These are phyloP conservation scores for Anoplolepis gracilipes DNA, from an alignment of 1,140 invertebrate genomes.

Conservation along the genomic window DNA sequence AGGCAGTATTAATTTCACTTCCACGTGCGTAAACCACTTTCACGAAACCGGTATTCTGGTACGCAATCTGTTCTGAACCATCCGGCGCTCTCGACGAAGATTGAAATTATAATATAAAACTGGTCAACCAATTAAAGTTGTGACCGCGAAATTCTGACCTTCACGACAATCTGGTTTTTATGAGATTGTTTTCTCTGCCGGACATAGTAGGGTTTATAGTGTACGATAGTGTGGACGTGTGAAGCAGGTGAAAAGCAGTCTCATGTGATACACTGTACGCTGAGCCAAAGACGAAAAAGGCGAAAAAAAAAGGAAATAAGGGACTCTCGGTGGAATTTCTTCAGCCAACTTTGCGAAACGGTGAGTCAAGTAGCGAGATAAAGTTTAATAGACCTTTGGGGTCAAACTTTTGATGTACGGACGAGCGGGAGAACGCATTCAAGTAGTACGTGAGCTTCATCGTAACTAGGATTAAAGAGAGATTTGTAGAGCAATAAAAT, in stretches of 20 bases:
- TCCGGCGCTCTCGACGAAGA: not conserved
- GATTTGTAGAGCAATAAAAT: too few relatives aligned
- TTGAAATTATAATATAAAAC: slow-evolving; percentile 29
- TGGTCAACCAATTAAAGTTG: slow-evolving; percentile 23
- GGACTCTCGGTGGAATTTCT: slow-evolving; percentile 50
- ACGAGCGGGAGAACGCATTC: slow-evolving; percentile 44
- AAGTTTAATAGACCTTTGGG: slow-evolving; percentile 67
- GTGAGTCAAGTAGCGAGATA: slow-evolving; percentile 70
- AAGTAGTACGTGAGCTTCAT: slow-evolving; percentile 56
- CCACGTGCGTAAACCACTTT: slow-evolving; percentile 54
- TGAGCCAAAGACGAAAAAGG: slow-evolving; percentile 29
- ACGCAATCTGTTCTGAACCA: not conserved
- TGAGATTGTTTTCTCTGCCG: slow-evolving; percentile 24
- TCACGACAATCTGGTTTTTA: not conserved
- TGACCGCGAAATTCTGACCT: not conserved
- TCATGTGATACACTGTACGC: slow-evolving; percentile 46
- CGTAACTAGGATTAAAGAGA: too few relatives aligned
- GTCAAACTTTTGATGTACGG: slow-evolving; percentile 61
- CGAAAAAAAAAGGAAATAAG: slow-evolving; percentile 33
- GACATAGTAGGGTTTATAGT: slow-evolving; percentile 32
- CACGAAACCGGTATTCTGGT: slow-evolving; percentile 56
- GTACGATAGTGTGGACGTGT: slow-evolving; percentile 56
- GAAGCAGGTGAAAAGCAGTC: slow-evolving; percentile 50
- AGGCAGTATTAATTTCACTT: slow-evolving; percentile 56
- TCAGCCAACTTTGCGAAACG: slow-evolving; percentile 69